A percentile compares a stretch with the other conserved stretches of the same genome.
Evolutionary conservation across 1,140 invertebrate species (phyloP).

Genomic region (Marisa cornuarietis): DNA sequence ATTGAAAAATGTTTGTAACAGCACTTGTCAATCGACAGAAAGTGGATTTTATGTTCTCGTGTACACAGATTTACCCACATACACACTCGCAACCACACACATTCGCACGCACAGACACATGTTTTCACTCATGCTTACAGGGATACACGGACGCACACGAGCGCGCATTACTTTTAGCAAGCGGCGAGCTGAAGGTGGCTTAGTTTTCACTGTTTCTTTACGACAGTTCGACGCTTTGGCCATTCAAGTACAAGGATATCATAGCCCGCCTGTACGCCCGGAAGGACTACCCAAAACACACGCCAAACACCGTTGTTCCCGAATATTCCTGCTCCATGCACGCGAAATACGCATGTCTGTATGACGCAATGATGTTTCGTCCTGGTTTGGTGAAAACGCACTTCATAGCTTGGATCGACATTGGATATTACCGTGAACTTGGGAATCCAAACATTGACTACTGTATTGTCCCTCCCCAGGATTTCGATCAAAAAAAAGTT

Average conservation of each 20-base stretch:
- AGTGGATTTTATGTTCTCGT: neutral
- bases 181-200: neutral
- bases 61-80: neutral
- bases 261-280: conserved; percentile 40
- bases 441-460: conserved; percentile 17
- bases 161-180: neutral
- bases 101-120: neutral
- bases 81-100: neutral
- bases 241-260: conserved; percentile 35
- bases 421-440: conserved; percentile 44
- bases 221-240: conserved; percentile 31
- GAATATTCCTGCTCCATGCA: conserved; percentile 43
- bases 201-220: neutral
- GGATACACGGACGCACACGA: neutral
- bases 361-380: conserved; percentile 16
- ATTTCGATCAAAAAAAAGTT: conserved; percentile 38
- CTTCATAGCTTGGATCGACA: conserved; percentile 49
- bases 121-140: neutral
- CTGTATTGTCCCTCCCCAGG: conserved; percentile 29
- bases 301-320: conserved; percentile 42
- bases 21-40: too few species aligned
- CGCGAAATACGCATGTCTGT: conserved; percentile 45
- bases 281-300: conserved; percentile 35
- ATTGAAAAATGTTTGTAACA: too few species aligned
- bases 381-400: conserved; percentile 36